phyloP scores from a whole-genome alignment of 1,140 invertebrate genomes.

The Polyergus mexicanus region DNA sequence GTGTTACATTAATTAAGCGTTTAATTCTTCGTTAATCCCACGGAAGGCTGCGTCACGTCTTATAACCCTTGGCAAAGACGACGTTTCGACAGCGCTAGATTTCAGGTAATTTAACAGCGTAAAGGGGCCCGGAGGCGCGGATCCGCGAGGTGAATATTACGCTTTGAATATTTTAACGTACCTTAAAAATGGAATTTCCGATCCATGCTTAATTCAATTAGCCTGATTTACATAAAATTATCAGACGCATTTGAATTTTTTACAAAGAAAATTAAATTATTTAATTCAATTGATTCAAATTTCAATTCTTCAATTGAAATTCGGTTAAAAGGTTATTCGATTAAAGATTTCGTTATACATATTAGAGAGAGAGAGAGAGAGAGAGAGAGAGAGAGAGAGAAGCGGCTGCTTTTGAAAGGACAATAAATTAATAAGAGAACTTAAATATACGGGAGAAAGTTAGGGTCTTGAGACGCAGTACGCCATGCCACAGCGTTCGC shows the following conservation, averaged over 20 bases:
- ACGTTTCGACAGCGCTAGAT: constrained; percentile 34
- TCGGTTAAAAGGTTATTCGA: neutral
- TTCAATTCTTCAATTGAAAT: neutral
- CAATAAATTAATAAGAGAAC: constrained; percentile 34
- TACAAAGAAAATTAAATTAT: neutral
- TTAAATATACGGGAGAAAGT: constrained; percentile 29
- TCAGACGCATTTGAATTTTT: neutral
- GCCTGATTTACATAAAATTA: constrained; percentile 1
- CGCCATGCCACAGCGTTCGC: neutral
- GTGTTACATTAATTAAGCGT: constrained; percentile 61
- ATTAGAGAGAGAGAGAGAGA: neutral
- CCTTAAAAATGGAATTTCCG: constrained; percentile 5
- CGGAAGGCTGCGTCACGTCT: constrained; percentile 42
- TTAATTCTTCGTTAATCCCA: constrained; percentile 60
- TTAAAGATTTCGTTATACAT: neutral
- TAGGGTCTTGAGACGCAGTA: constrained; percentile 14
- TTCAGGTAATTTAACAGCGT: constrained; percentile 13
- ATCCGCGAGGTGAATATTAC: constrained; percentile 1
- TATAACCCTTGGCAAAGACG: constrained; percentile 7
- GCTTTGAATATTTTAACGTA: constrained; percentile 8
- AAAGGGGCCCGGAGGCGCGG: neutral
- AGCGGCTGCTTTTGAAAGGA: neutral
- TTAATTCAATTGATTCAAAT: constrained; percentile 29
- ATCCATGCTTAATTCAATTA: constrained; percentile 26
- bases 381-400: neutral